Evolutionary conservation across 2,797 vertebrate genomes (phyloP).

Genomic region (Chiloscyllium punctatum): DNA sequence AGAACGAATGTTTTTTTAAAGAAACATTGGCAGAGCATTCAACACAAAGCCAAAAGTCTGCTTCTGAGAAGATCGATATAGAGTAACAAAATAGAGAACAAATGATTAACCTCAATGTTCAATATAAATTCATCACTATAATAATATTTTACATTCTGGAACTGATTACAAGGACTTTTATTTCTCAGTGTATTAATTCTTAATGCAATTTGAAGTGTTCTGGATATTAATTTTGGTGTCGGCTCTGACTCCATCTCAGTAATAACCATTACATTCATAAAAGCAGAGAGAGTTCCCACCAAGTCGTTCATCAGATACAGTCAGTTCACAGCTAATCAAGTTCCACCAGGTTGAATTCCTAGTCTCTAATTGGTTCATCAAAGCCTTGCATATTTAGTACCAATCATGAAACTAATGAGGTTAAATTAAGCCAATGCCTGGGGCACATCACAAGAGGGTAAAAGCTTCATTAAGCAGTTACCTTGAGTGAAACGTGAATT

Average conservation of each 20-base stretch:
- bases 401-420: conserved; percentile 2
- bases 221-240: neutral
- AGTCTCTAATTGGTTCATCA: neutral
- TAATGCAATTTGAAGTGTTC: neutral
- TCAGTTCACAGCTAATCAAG: neutral
- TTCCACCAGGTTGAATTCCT: neutral
- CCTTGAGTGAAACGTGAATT: neutral
- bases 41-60: neutral
- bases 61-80: neutral
- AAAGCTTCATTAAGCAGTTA: neutral
- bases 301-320: neutral
- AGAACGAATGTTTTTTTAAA: neutral
- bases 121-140: neutral
- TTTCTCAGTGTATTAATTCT: neutral
- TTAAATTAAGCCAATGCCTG: neutral
- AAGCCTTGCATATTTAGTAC: neutral
- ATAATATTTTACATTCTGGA: conserved; percentile 2
- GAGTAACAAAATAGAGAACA: neutral
- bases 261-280: neutral
- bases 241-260: neutral
- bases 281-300: neutral
- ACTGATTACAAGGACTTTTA: neutral
- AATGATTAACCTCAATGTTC: neutral
- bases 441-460: neutral
- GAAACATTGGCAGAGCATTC: neutral